Percentiles rank a stretch among this genome's conserved stretches.
phyloP scores from a whole-genome alignment of 2,888 invertebrate genomes.

The Zygothrica quintamaculata region DNA sequence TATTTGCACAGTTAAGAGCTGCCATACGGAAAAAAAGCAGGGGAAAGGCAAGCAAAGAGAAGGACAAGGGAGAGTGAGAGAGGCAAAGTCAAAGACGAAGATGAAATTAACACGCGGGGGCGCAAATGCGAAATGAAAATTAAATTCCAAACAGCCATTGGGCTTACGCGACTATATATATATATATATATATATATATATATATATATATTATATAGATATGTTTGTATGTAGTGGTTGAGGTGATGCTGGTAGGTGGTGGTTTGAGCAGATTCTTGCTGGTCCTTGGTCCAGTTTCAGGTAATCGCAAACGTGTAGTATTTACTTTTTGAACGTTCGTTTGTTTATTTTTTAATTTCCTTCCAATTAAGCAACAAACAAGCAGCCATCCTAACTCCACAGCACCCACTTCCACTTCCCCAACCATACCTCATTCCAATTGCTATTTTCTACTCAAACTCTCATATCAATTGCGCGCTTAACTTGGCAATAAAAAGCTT shows the following conservation, averaged over 20 bases:
- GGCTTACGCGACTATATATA: slow-evolving; percentile 38
- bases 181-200: no score
- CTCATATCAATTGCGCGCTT: slow-evolving; percentile 11
- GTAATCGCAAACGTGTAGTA: slow-evolving; percentile 76
- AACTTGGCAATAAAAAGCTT: slow-evolving; percentile 60
- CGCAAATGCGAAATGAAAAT: slow-evolving; percentile 67
- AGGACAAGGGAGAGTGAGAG: not conserved
- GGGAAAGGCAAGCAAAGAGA: slow-evolving; percentile 16
- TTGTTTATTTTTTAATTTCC: slow-evolving; percentile 81
- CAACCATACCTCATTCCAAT: not conserved
- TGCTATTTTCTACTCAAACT: not conserved
- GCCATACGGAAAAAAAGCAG: slow-evolving; percentile 30
- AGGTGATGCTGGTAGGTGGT: slow-evolving; percentile 1
- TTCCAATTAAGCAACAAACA: slow-evolving; percentile 82
- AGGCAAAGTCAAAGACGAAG: slow-evolving; percentile 52
- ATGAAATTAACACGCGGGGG: slow-evolving; percentile 65
- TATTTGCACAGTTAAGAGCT: slow-evolving; percentile 70
- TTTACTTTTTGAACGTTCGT: slow-evolving; percentile 70
- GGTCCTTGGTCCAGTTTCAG: slow-evolving; percentile 48
- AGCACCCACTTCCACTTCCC: no score
- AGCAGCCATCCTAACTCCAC: slow-evolving; percentile 33
- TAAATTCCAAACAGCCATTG: slow-evolving; percentile 75
- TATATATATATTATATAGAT: no score
- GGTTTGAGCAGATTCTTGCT: not conserved
- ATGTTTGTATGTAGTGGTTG: slow-evolving; percentile 12